These are phyloP conservation scores for Eulemur macaco DNA, from an alignment of 2,113 vertebrate species.

Conservation along the genomic window DNA sequence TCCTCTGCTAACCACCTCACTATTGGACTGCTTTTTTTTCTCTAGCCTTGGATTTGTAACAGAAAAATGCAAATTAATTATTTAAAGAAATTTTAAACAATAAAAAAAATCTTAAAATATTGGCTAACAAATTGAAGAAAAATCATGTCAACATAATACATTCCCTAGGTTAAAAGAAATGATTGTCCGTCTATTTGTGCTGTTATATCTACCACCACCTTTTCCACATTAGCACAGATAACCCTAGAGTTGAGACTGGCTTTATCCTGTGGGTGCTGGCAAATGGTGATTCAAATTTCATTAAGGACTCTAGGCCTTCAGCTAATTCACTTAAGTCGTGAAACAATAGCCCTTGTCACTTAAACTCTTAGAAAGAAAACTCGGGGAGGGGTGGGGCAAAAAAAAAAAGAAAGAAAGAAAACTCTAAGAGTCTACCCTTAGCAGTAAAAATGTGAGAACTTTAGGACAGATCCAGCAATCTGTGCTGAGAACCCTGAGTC, in stretches of 20 bases:
- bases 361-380: not conserved
- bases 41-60: not conserved
- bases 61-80: slow-evolving; percentile 23
- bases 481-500: not conserved
- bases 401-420: not conserved
- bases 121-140: not conserved
- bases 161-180: not conserved
- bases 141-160: not conserved
- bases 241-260: not conserved
- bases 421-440: not conserved
- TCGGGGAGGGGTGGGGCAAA: not conserved
- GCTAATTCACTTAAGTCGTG: not conserved
- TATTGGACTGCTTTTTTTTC: not conserved
- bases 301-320: not conserved
- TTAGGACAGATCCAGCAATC: not conserved
- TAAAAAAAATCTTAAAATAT: not conserved
- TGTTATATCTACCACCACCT: not conserved
- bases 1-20: not conserved
- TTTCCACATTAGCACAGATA: not conserved
- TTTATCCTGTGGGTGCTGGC: not conserved
- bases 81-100: not conserved
- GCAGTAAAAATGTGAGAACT: not conserved
- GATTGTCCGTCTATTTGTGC: not conserved
- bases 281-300: not conserved
- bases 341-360: not conserved